Percentiles rank a stretch among this genome's conserved stretches.
Conservation (phyloP, 2,113 vertebrate genomes). For the Rhea pennata region DNA sequence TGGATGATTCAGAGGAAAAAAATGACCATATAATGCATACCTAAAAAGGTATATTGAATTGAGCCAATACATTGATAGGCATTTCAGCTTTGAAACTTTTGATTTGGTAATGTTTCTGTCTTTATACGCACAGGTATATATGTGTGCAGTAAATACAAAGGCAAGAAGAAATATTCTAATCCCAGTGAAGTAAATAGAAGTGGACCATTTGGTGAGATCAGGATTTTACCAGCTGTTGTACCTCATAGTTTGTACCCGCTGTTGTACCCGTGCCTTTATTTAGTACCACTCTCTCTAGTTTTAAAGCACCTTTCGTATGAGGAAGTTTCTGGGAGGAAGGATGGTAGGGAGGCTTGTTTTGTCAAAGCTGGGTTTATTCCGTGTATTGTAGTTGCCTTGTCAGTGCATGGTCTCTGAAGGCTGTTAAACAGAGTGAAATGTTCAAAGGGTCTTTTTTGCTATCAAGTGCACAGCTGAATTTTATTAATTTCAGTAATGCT, state of each 20-base stretch:
- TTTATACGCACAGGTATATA: background rate
- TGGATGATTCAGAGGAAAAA: background rate
- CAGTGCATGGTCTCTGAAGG: background rate
- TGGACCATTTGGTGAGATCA: background rate
- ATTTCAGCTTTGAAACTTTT: background rate
- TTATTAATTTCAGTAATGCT: too few species aligned
- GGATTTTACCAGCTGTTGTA: background rate
- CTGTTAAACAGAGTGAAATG: background rate
- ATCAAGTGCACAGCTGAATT: accelerated
- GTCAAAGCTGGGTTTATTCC: background rate
- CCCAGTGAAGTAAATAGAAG: background rate
- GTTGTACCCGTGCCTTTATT: background rate
- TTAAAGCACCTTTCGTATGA: background rate
- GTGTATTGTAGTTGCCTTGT: background rate
- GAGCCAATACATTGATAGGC: background rate
- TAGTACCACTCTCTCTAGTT: background rate
- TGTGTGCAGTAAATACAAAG: background rate
- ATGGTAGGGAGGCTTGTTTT: background rate
- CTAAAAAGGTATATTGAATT: background rate
- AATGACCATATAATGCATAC: background rate
- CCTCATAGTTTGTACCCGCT: background rate
- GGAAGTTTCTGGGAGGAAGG: background rate
- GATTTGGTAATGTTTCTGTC: background rate
- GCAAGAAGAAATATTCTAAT: background rate
- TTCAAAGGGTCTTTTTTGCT: background rate